Evolutionary conservation across 2,797 vertebrate genomes (phyloP), one percentile per base, ranked within the genome.

Genomic region (Anomalospiza imberbis): DNA sequence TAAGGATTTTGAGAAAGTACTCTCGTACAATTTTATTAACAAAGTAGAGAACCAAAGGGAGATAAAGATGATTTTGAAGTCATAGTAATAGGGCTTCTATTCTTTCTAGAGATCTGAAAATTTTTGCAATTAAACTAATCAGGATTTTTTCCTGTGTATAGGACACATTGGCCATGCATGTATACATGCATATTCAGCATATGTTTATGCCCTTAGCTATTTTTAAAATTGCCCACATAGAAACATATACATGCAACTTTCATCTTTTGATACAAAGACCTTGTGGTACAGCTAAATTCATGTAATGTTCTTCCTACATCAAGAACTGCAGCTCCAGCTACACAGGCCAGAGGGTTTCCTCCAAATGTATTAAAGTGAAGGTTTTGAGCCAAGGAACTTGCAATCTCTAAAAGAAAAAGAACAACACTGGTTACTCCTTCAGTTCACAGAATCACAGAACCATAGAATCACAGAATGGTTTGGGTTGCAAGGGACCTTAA

Each of bases 351-450:
- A 36, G 99, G 98, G 85, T 96, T 99, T 90, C 99, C 99, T 87
- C 99, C 99, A 61, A 99, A 99, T 2, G 99, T 99, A 96, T 98
- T 99, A 96, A 99, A 98, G 73, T 99, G 98, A 67, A 80, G 15
- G 13, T 88, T 95, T 53, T 98, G 97, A 29, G 95, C 92, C 94
- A 99, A 98, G 13, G 98, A 97, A 34, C 91, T 95, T 14, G 99
- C 98, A 55, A 99, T 99, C 96, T 99, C 99, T 99, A 93, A 36
- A 95, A 95, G 88, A 93, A 67, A 94, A 94, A 90, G 54, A 90
- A 89, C 28, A 95, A 68, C 38, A 89, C 2, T 76, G 26, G 22
- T 94, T 80, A 85, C 21, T 91, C 32, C 76, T 55, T 80, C 26
- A 80, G 36, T 85, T 65, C 45, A 57, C 13, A 70, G 32, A 38